Base-by-base conservation (phyloP, 1,140 invertebrate genomes). In the Periplaneta americana region DNA sequence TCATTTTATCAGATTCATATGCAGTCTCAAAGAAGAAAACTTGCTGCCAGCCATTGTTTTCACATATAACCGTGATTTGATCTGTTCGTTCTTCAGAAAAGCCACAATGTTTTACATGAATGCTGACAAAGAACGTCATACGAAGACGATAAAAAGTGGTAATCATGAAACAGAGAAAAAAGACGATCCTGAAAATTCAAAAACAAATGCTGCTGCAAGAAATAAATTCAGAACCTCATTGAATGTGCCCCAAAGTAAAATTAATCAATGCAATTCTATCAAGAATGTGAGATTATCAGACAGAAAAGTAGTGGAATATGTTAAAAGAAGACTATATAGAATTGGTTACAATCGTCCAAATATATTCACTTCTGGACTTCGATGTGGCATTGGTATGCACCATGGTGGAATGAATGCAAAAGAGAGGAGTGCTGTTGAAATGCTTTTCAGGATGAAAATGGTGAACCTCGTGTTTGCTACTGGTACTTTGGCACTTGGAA, bases 31-130 rank as follows among this genome's bases (percentile, higher is more conserved):
- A 37, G n/a, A 81, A 66, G 79, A 77, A 78, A 81, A 83, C 37
- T 81, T 84, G 82, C 74, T 84, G 74, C 84, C 84, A 28, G 82
- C 82, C 4, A 82, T 84, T 48, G 78, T 84, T 34, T 84, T 84
- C 81, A 82, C 77, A 8, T 84, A 84, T 57, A 78, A 84, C 79
- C 36, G 36, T 33, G 31, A n/a, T 11, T 66, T 66, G 28, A 11
- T 66, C 1, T 8, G 11, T 66, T 3, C 2, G 6, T 28, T 66
- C 28, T 28, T 66, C 28, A 0, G 28, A 28, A 1, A 28, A n/a
- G 48, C 48, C n/a, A 66, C 48, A 28, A n/a, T n/a, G 28, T 66
- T n/a, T 66, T 66, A 66, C 28, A n/a, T n/a, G 28, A n/a, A 28
- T 66, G n/a, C 28, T 66, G 48, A 6, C 6, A 2, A 2, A 28